These are phyloP conservation scores for Oreocharis arfaki DNA, from an alignment of 2,113 vertebrate genomes.

Conservation along the genomic window DNA sequence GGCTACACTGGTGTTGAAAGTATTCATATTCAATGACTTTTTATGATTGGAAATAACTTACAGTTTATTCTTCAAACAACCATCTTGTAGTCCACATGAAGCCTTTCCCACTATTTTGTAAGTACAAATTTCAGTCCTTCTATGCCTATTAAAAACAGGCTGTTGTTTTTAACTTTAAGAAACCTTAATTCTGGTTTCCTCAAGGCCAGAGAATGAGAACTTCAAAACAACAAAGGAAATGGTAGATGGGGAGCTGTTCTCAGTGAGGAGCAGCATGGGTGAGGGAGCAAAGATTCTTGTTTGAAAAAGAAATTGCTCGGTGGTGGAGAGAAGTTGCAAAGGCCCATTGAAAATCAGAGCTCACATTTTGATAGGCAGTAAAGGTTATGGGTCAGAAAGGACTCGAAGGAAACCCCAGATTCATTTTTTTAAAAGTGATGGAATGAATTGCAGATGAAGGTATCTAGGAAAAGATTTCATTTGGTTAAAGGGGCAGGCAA, in stretches of 20 bases:
- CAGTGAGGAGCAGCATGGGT: neutral
- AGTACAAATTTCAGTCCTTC: neutral
- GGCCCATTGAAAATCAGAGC: neutral
- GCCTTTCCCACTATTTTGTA: neutral
- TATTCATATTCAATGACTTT: neutral
- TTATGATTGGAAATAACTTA: neutral
- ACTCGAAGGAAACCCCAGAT: accelerated
- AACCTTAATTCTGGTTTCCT: neutral
- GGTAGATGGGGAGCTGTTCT: accelerated
- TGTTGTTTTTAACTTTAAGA: neutral
- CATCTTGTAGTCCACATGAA: neutral
- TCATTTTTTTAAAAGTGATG: neutral
- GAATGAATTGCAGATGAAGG: neutral
- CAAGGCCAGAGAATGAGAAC: neutral
- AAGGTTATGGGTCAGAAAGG: neutral
- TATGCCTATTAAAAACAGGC: neutral
- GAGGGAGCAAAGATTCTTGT: neutral
- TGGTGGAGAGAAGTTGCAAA: neutral
- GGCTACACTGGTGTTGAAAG: neutral
- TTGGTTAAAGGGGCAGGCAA: neutral
- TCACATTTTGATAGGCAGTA: neutral
- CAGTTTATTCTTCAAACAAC: neutral
- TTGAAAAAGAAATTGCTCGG: neutral
- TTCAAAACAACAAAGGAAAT: neutral
- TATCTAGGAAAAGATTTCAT: neutral